Conservation (phyloP, 2,797 vertebrate species). For the Aeoliscus strigatus region DNA sequence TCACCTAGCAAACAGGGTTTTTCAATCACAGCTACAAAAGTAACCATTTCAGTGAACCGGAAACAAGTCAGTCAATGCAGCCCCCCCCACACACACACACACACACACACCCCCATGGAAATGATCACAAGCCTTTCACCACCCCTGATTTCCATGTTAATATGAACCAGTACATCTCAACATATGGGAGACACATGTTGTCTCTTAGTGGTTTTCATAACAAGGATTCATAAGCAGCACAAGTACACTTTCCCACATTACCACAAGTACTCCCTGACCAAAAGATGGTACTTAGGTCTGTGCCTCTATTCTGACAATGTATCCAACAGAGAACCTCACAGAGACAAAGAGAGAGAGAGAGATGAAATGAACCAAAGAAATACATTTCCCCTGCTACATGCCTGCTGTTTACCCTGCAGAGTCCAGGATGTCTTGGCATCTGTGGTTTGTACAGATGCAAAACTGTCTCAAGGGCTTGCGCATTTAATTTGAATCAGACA, state of each 20-base stretch:
- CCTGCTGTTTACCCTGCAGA: conserved; percentile 37
- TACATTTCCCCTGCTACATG: conserved; percentile 44
- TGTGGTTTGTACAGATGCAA: conserved; percentile 39
- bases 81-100: too few relatives aligned
- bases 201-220: conserved; percentile 60
- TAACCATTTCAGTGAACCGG: too few relatives aligned
- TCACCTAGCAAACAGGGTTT: too few relatives aligned
- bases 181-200: too few relatives aligned
- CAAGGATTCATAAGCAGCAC: conserved; percentile 52
- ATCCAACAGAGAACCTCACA: conserved; percentile 14
- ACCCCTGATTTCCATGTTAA: conserved; percentile 36
- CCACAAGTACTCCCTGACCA: conserved; percentile 46
- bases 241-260: conserved; percentile 37
- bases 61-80: too few relatives aligned
- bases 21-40: too few relatives aligned
- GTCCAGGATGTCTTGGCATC: conserved; percentile 37
- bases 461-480: conserved; percentile 33
- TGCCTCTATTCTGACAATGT: conserved; percentile 37
- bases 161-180: too few relatives aligned
- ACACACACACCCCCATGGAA: too few relatives aligned
- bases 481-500: conserved; percentile 52
- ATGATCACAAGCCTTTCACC: too few relatives aligned
- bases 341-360: conserved; percentile 10
- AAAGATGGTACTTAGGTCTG: conserved; percentile 52
- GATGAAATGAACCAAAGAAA: conserved; percentile 56